Evolutionary conservation across 2,113 vertebrate genomes (phyloP).

Genomic region (Apus apus): DNA sequence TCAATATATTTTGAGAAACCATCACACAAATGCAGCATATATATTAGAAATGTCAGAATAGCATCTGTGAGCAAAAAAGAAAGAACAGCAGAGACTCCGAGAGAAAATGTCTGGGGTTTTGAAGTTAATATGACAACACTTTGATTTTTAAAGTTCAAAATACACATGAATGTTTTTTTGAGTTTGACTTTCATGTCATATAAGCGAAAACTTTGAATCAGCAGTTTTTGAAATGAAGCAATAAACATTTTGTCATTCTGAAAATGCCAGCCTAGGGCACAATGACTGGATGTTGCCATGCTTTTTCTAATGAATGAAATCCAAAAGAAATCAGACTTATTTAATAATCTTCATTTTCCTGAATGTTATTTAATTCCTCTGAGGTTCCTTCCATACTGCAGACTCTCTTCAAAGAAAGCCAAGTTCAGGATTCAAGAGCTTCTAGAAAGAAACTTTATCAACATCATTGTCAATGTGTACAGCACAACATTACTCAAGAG

Average conservation of each 20-base stretch:
- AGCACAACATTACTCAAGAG: background rate
- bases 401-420: background rate
- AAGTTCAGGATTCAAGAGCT: background rate
- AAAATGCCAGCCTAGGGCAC: background rate
- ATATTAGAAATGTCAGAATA: slow-evolving; percentile 7
- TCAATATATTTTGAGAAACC: background rate
- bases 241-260: background rate
- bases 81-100: background rate
- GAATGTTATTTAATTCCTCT: background rate
- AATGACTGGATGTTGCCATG: background rate
- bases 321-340: background rate
- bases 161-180: background rate
- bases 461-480: background rate
- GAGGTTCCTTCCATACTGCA: background rate
- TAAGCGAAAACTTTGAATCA: background rate
- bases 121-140: background rate
- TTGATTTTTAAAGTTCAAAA: background rate
- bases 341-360: background rate
- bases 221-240: background rate
- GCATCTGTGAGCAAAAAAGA: background rate
- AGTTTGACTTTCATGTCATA: background rate
- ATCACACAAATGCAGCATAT: background rate
- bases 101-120: background rate
- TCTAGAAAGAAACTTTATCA: background rate
- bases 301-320: background rate